Base-by-base conservation (phyloP, 2,888 invertebrate genomes). In the Zaprionus bogoriensis region DNA sequence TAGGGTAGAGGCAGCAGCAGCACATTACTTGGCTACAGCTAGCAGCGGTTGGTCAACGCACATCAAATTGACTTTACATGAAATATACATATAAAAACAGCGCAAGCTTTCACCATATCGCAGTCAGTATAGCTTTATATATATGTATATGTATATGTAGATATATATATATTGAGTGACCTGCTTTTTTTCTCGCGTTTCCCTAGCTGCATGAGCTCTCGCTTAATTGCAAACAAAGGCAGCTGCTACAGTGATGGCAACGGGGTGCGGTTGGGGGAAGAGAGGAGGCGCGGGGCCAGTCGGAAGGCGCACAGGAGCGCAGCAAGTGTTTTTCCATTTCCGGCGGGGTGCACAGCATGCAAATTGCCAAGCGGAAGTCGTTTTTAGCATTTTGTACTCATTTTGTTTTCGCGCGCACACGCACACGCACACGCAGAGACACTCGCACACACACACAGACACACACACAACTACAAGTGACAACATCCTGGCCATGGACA, bases 311-410 rank as follows among this genome's bases (percentile, higher is more conserved):
- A 30, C 52, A 60, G 53, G 48, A 66, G 46, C 45, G 47, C 60
- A 57, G 67, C 50, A 66, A 81, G 87, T 81, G 80, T 80, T 81
- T 81, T 81, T 87, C 87, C 80, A 81, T 81, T 81, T 81, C 80
- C 80, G 80, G 76, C 55, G 65, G 57, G 62, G 53, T 60, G 63
- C 77, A 58, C 80, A 81, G 80, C 80, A 87, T 81, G 80, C 87
- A 81, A 81, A 87, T 87, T 87, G 76, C 54, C 68, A 79, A 60
- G 41, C 80, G 80, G 80, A 81, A 87, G 80, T 81, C 80, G 73
- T 82, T 81, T 86, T 86, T 79, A 87, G 83, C 80, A 79, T 87
- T 81, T 86, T 80, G 82, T 87, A 84, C 78, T 81, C 87, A 87
- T 80, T 80, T 80, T 78, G 87, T 87, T 78, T 80, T 67, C 77